Evolutionary conservation across 2,888 invertebrate species (phyloP).

Genomic region (Synanthedon formicaeformis): DNA sequence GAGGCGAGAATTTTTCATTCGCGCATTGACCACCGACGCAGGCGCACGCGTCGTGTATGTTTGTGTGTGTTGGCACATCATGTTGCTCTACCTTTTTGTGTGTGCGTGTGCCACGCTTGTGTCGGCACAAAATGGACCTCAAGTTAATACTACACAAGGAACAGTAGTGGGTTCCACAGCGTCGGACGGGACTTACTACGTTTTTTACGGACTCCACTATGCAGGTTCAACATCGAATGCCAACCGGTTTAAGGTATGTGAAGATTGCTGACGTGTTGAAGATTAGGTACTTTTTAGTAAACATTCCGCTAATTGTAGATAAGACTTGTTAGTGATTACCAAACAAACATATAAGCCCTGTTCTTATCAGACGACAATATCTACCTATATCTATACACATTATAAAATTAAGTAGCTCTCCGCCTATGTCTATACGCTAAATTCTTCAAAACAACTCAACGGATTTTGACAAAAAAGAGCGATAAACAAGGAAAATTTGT

Average conservation of each 20-base stretch:
- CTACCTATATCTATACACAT: too few relatives aligned
- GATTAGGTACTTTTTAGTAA: neutral
- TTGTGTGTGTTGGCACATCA: neutral
- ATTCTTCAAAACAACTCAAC: too few relatives aligned
- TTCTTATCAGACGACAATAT: too few relatives aligned
- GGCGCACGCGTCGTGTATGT: neutral
- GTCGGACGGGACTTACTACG: constrained; percentile 28
- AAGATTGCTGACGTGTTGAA: constrained; percentile 3
- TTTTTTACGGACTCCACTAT: constrained; percentile 50
- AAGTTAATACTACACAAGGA: constrained; percentile 42
- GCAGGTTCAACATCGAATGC: constrained; percentile 14
- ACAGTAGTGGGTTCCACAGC: constrained; percentile 28
- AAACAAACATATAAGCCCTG: too few relatives aligned
- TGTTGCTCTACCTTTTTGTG: constrained; percentile 12
- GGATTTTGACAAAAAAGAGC: too few relatives aligned
- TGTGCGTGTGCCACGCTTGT: constrained; percentile 14
- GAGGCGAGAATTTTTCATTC: constrained; percentile 1
- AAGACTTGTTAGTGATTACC: too few relatives aligned
- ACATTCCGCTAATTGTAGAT: neutral
- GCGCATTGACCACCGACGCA: constrained; percentile 4
- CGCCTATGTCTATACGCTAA: too few relatives aligned
- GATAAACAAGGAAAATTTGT: too few relatives aligned
- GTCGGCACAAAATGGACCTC: constrained; percentile 23
- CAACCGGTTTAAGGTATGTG: constrained; percentile 11
- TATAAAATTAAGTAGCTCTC: too few relatives aligned